A percentile compares a stretch with the other conserved stretches of the same genome.
Conservation (phyloP, 2,888 invertebrate genomes). For the Andrena marginata region DNA sequence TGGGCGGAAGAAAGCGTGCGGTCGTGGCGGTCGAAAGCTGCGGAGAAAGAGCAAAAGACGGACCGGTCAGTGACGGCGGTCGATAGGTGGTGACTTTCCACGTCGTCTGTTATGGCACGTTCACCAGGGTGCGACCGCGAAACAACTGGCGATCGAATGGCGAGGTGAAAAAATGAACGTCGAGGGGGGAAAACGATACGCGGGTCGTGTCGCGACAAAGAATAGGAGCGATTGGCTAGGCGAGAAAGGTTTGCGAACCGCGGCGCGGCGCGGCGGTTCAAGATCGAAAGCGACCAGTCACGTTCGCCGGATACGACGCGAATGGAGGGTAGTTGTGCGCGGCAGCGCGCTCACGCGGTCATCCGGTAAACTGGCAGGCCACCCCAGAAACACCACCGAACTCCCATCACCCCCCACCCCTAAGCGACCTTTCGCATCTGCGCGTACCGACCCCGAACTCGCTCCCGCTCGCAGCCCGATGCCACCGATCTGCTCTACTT, state of each 20-base stretch:
- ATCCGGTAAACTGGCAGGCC: slow-evolving; percentile 76
- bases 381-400: slow-evolving; percentile 71
- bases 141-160: background rate
- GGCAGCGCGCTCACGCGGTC: slow-evolving; percentile 79
- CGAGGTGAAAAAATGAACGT: background rate
- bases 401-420: slow-evolving; percentile 54
- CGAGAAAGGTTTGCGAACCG: slow-evolving; percentile 28
- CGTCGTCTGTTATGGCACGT: slow-evolving; percentile 21
- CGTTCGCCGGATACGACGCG: slow-evolving; percentile 76
- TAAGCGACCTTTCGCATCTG: slow-evolving; percentile 40
- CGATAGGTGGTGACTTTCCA: slow-evolving; percentile 53
- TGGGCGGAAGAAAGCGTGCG: background rate
- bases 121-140: background rate
- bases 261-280: slow-evolving; percentile 22
- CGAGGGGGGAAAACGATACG: background rate
- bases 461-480: slow-evolving; percentile 34
- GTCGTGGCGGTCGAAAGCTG: slow-evolving; percentile 10
- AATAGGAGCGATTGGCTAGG: background rate
- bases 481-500: slow-evolving; percentile 44
- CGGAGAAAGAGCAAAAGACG: slow-evolving; percentile 42
- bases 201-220: no score
- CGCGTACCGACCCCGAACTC: slow-evolving; percentile 22
- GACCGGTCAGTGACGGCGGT: slow-evolving; percentile 61
- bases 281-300: slow-evolving; percentile 64
- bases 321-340: slow-evolving; percentile 81